Percentiles rank a stretch among this genome's conserved stretches.
These are phyloP conservation scores for Clepsis dumicolana DNA, from an alignment of 2,888 invertebrate genomes.

Conservation along the genomic window DNA sequence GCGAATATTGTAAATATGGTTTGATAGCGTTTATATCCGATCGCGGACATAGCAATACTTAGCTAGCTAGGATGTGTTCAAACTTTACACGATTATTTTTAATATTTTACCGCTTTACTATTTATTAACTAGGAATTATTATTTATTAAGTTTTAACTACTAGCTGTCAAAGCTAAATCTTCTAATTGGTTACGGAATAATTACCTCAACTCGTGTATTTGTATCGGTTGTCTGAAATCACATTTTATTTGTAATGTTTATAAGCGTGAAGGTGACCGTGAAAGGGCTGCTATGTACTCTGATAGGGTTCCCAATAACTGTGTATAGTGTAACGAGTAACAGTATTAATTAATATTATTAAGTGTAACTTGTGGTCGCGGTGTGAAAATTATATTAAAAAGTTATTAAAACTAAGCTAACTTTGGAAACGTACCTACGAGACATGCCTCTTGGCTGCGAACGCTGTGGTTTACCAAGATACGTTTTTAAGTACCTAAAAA, in stretches of 20 bases:
- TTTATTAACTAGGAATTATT: constrained; percentile 79
- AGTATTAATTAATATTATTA: constrained; percentile 50
- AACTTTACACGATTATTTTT: constrained; percentile 73
- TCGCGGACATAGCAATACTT: constrained; percentile 77
- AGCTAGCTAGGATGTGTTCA: constrained; percentile 83
- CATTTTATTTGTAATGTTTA: constrained; percentile 46
- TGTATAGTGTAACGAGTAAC: constrained; percentile 48
- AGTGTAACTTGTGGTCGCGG: constrained; percentile 57
- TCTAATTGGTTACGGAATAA: constrained; percentile 59
- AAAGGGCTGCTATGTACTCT: constrained; percentile 45
- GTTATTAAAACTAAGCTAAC: constrained; percentile 40
- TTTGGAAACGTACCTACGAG: constrained; percentile 34
- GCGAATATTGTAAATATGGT: constrained; percentile 75
- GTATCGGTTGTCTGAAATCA: constrained; percentile 63
- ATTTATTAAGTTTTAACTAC: constrained; percentile 74
- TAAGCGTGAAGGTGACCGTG: constrained; percentile 41
- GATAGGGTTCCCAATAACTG: constrained; percentile 47
- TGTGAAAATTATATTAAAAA: constrained; percentile 47
- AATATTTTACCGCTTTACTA: constrained; percentile 67
- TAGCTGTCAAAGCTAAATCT: constrained; percentile 55
- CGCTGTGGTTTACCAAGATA: constrained; percentile 18
- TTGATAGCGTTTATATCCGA: constrained; percentile 76
- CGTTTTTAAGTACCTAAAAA: not conserved
- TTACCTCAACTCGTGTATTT: constrained; percentile 65
- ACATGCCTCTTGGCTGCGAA: constrained; percentile 18